phyloP scores from a whole-genome alignment of 2,113 vertebrate species.

The Hemiprocne comata region DNA sequence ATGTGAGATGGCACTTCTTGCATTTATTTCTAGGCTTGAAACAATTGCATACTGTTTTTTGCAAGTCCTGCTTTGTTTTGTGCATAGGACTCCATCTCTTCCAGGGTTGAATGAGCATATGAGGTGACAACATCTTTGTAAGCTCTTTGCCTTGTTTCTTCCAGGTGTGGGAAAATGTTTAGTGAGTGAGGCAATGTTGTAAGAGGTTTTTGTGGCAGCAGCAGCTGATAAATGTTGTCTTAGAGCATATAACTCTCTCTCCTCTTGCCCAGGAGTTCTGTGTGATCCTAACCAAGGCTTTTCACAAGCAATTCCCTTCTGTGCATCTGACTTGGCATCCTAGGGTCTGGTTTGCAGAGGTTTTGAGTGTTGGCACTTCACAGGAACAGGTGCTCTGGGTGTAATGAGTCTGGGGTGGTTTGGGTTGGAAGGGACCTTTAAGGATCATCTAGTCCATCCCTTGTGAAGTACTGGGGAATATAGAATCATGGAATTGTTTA shows the following conservation, averaged over 20 bases:
- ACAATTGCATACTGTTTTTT: accelerated
- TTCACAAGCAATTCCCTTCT: background rate
- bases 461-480: background rate
- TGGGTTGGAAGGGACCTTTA: background rate
- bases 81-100: accelerated
- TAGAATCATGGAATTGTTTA: background rate
- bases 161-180: background rate
- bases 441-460: background rate
- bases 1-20: background rate
- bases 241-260: background rate
- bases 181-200: background rate
- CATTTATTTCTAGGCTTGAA: accelerated
- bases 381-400: background rate
- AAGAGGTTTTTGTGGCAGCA: background rate
- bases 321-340: accelerated
- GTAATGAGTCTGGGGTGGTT: too few relatives aligned
- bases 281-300: background rate
- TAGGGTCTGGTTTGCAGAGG: background rate
- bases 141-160: background rate
- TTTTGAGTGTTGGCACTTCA: background rate
- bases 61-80: background rate
- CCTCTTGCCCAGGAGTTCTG: background rate
- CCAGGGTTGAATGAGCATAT: accelerated
- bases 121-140: background rate
- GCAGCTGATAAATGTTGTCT: background rate